Percentiles rank a stretch among this genome's conserved stretches.
phyloP scores from a whole-genome alignment of 1,140 invertebrate genomes.

The Drosophila virilis region DNA sequence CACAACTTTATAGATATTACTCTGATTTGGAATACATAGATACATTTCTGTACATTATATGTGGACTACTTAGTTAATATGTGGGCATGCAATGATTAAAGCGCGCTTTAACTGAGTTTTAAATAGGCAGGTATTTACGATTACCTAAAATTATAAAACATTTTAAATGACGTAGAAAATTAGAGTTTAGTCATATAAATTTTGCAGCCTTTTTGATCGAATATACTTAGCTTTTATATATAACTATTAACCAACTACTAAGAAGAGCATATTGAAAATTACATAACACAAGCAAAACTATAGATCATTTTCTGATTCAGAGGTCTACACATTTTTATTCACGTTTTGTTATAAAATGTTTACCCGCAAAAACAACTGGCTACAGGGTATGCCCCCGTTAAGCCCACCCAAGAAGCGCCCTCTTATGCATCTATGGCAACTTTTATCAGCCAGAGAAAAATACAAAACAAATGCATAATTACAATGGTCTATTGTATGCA shows the following conservation, averaged over 20 bases:
- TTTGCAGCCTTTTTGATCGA: too few species aligned
- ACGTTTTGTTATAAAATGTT: too few species aligned
- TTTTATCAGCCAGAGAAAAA: neutral
- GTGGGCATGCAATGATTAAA: constrained; percentile 39
- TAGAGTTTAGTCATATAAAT: too few species aligned
- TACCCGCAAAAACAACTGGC: too few species aligned
- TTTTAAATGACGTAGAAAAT: too few species aligned
- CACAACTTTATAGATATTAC: constrained; percentile 9
- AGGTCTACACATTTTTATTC: too few species aligned
- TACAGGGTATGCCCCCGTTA: neutral
- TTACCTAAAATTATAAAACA: neutral
- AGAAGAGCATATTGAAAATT: too few species aligned
- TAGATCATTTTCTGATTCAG: too few species aligned
- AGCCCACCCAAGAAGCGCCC: neutral
- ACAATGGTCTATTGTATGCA: constrained; percentile 9
- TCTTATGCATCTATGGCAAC: neutral
- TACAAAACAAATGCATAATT: constrained; percentile 30
- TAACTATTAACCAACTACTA: too few species aligned
- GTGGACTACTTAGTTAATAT: neutral
- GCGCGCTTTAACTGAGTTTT: constrained; percentile 52
- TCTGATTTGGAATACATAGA: constrained; percentile 30
- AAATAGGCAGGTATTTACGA: constrained; percentile 24
- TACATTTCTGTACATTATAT: neutral
- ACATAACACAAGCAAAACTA: too few species aligned
- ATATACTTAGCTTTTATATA: too few species aligned